Conservation (phyloP, 2,888 invertebrate genomes). For the Galeopsomyia nigrocyanea region DNA sequence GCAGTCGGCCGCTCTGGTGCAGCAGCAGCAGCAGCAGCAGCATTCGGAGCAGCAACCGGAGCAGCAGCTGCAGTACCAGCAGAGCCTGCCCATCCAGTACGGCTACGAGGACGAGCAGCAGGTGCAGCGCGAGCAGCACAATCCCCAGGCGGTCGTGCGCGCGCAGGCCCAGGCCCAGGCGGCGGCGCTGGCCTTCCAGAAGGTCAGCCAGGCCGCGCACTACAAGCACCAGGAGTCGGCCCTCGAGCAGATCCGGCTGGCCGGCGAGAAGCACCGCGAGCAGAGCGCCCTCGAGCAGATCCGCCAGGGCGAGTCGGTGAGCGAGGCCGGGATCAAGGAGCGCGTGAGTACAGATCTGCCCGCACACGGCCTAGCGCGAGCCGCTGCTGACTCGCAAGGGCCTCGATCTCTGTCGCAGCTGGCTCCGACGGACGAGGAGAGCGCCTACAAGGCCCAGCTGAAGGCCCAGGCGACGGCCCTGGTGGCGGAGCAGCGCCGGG, state of each 20-base stretch:
- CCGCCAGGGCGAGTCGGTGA: slow-evolving; percentile 61
- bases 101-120: slow-evolving; percentile 52
- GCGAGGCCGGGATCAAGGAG: slow-evolving; percentile 62
- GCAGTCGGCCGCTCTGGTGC: neutral
- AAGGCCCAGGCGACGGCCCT: slow-evolving; percentile 62
- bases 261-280: slow-evolving; percentile 60
- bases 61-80: slow-evolving; percentile 51
- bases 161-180: slow-evolving; percentile 64
- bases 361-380: neutral
- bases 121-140: slow-evolving; percentile 39
- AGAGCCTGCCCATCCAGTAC: slow-evolving; percentile 51
- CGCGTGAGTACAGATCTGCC: slow-evolving; percentile 36
- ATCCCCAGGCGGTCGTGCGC: slow-evolving; percentile 51
- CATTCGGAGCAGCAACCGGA: neutral
- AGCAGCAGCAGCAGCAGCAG: neutral
- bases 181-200: slow-evolving; percentile 64
- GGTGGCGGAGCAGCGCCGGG: slow-evolving; percentile 61
- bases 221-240: slow-evolving; percentile 62
- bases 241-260: slow-evolving; percentile 62
- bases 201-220: slow-evolving; percentile 62
- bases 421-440: slow-evolving; percentile 60
- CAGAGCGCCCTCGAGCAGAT: slow-evolving; percentile 65
- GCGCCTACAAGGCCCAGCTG: slow-evolving; percentile 60
- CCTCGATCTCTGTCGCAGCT: slow-evolving; percentile 48
- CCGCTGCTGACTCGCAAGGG: neutral